A percentile compares a stretch with the other conserved stretches of the same genome.
These are phyloP conservation scores for Himalopsyche kuldschensis DNA, from an alignment of 2,888 invertebrate genomes.

Conservation along the genomic window DNA sequence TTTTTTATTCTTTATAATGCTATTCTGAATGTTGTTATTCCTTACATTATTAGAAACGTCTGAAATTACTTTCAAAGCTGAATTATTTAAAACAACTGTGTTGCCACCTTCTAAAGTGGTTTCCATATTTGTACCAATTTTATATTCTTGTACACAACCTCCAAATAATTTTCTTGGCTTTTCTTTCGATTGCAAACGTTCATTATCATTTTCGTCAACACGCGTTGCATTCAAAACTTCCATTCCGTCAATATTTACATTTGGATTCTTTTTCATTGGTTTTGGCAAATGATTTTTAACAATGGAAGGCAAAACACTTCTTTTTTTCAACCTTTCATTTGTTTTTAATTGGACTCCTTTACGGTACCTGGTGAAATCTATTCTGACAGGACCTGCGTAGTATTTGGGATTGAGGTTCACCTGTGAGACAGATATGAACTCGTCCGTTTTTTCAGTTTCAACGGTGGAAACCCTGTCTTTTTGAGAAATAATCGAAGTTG, in stretches of 20 bases:
- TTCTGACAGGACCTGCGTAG: background rate
- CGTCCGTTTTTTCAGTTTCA: background rate
- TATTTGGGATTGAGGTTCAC: background rate
- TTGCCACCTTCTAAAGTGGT: too few species aligned
- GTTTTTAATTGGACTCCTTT: background rate
- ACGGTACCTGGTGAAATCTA: background rate
- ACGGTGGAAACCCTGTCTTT: background rate
- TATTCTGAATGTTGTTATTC: background rate
- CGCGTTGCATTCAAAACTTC: background rate
- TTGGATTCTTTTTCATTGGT: background rate
- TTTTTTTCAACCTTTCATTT: background rate
- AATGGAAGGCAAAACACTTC: background rate
- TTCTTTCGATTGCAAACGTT: background rate
- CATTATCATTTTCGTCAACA: background rate
- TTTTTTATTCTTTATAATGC: too few species aligned
- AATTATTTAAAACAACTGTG: too few species aligned
- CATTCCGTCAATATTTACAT: background rate
- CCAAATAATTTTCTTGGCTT: too few species aligned
- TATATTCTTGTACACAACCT: too few species aligned
- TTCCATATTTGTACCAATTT: too few species aligned
- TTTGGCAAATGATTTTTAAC: background rate
- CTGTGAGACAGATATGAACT: background rate
- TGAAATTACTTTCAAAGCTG: too few species aligned
- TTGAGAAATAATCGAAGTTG: conserved; percentile 10
- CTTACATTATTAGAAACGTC: background rate